Evolutionary conservation across 2,888 invertebrate species (phyloP), one percentile per base, ranked within the genome.

Genomic region (Dryobotodes eremita): DNA sequence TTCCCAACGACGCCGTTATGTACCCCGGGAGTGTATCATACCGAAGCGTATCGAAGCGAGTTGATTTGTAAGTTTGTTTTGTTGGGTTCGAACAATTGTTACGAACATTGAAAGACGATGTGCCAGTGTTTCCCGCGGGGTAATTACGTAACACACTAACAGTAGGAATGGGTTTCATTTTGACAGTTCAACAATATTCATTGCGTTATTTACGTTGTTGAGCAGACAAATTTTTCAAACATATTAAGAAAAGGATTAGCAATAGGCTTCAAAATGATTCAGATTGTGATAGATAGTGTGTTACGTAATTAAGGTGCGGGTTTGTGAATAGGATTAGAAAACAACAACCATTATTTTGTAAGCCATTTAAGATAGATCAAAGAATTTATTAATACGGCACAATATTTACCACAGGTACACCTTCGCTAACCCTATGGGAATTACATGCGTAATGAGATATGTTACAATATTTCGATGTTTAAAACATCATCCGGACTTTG

Each of bases 1-100:
- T 88, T 87, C 81, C 83, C 81, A 78, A 82, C 82, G 81, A 83
- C 70, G 80, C 74, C 80, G 83, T 76, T 79, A 78, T 82, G 70
- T 83, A 75, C 66, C 80, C 71, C 10, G 53, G 86, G 26, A 72
- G 17, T 1, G 13, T 20, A 17, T 88, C 36, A 89, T 88, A 91
- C 90, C 84, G 79, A 72, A 66, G 55, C 23, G 80, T 73, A 68
- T 48, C 48, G 42, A 17, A 20, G 61, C 1, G 31, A 26, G 59
- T 46, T 68, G n/a, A n/a, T 17, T 42, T 42, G n/a, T 61, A 17
- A 31, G 31, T 17, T 59, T 17, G 7, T 26, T 59, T 8, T 59
- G 17, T 59, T 57, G 13, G 5, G 2, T 7, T 26, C 61, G 31
- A 20, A 31, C 17, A 31, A 61, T 61, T 31, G 7, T 59, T 59